Evolutionary conservation across 2,888 invertebrate genomes (phyloP), one percentile per base, ranked within the genome.

Genomic region (Lamellibrachia columna): DNA sequence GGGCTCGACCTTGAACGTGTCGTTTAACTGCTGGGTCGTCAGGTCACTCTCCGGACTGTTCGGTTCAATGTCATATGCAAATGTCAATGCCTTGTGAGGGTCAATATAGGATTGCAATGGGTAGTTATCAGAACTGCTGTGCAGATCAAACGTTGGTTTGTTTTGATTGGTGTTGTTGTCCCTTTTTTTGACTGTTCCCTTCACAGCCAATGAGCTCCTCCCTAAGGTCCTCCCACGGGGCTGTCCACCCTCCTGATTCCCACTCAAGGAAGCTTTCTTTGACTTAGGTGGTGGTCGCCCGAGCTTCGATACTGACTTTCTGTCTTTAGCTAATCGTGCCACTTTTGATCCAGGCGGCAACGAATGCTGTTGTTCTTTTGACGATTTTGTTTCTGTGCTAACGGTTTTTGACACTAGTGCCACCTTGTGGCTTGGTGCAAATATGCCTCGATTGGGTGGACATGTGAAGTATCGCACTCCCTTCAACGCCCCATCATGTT

Each of bases 381-480:
- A 55, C n/a, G 53, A 15, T 11, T 11, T 9, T 3, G 6, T 90
- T 4, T 90, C 90, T 22, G 90, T n/a, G 52, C 40, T 53, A 28
- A n/a, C 55, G 6, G 28, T 55, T 40, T 53, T 9, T 92, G 53
- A 40, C 90, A 90, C 53, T 7, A 92, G 91, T 15, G 53, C 90
- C n/a, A 97, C 97, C 95, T 97, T 97, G 91, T 96, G 96, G 58
- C 97, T 96, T 60, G 97, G 97, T 90, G 97, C 97, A 96, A 98
- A 97, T 94, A 98, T 97, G 22, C 98, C 98, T 95, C 97, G 97
- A 91, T 97, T 96, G 7, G 97, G 97, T 52, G 97, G 96, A 95
- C 98, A 98, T 15, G 96, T 96, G 96, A 98, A 98, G 96, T 98
- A 98, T 28, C 97, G 97, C 91, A 97, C 97, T 15, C 97, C 97